These are phyloP conservation scores for Ormyrus labotus DNA, from an alignment of 2,888 invertebrate genomes.

Conservation along the genomic window DNA sequence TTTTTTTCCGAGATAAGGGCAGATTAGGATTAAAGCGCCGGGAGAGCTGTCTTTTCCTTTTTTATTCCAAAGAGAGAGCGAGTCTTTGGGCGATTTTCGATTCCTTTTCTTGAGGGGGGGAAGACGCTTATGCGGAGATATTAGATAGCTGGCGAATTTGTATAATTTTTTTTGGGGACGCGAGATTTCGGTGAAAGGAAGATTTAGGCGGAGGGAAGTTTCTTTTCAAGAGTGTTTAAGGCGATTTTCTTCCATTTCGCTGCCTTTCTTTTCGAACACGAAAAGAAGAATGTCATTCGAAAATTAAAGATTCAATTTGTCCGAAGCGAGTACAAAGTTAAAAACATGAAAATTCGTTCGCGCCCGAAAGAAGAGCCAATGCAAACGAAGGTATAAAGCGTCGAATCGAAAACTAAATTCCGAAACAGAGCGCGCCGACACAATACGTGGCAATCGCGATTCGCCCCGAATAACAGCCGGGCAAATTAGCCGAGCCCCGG, in stretches of 20 bases:
- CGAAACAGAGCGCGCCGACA: not conserved
- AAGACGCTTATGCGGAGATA: slow-evolving; percentile 8
- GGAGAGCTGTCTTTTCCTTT: slow-evolving; percentile 14
- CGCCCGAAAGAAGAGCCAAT: no score
- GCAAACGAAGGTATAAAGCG: no score
- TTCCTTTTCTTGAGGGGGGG: not conserved
- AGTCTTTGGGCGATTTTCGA: slow-evolving; percentile 22
- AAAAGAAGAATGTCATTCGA: no score
- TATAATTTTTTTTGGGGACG: no score
- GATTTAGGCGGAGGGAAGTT: no score
- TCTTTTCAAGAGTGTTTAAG: no score
- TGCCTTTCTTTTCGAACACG: no score
- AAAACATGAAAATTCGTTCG: no score
- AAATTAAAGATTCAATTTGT: no score
- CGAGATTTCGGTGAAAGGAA: no score
- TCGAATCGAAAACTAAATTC: not conserved
- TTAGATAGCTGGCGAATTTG: slow-evolving; percentile 20
- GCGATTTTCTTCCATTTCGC: no score
- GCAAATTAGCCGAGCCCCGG: slow-evolving; percentile 16
- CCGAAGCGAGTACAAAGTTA: no score
- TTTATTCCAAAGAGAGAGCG: not conserved
- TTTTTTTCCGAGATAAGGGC: slow-evolving; percentile 4
- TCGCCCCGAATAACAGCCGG: slow-evolving; percentile 8
- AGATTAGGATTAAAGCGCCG: slow-evolving; percentile 24
- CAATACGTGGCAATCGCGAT: slow-evolving; percentile 23